Evolutionary conservation across 2,797 vertebrate genomes (phyloP).

Genomic region (Sebastiscus albofasciatus): DNA sequence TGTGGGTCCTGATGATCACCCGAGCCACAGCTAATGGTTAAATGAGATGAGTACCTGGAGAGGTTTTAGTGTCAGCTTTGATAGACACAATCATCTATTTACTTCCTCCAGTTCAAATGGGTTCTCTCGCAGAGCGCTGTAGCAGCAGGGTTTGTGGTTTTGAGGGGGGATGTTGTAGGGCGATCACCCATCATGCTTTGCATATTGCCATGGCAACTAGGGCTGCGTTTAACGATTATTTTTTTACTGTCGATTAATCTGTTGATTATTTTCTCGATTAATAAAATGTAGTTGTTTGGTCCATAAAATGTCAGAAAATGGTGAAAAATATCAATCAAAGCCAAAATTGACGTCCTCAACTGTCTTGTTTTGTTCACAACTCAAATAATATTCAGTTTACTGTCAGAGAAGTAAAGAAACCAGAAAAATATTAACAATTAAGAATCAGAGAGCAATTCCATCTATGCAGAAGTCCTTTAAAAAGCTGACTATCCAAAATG

Average conservation of each 20-base stretch:
- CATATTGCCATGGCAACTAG: conserved; percentile 32
- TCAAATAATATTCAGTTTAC: too few species aligned
- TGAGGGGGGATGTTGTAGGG: conserved; percentile 2
- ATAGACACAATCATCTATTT: conserved; percentile 37
- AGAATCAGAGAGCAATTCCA: neutral
- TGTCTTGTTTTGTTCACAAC: too few species aligned
- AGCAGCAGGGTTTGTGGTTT: neutral
- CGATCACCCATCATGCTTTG: neutral
- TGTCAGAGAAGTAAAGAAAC: too few species aligned
- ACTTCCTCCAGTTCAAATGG: conserved; percentile 14
- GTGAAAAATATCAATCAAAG: too few species aligned
- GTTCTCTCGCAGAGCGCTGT: neutral
- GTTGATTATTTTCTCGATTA: too few species aligned
- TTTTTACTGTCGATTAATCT: too few species aligned
- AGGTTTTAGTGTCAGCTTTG: conserved; percentile 19
- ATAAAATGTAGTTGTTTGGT: too few species aligned
- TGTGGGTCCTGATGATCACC: neutral
- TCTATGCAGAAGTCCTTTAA: neutral
- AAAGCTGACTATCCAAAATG: neutral
- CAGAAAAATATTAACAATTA: too few species aligned
- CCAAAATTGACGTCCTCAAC: too few species aligned
- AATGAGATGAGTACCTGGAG: conserved; percentile 33
- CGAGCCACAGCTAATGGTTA: conserved; percentile 25
- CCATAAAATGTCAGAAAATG: too few species aligned
- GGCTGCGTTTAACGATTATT: too few species aligned